Conservation (phyloP, 2,888 invertebrate genomes). For the Malthinus seriepunctatus region DNA sequence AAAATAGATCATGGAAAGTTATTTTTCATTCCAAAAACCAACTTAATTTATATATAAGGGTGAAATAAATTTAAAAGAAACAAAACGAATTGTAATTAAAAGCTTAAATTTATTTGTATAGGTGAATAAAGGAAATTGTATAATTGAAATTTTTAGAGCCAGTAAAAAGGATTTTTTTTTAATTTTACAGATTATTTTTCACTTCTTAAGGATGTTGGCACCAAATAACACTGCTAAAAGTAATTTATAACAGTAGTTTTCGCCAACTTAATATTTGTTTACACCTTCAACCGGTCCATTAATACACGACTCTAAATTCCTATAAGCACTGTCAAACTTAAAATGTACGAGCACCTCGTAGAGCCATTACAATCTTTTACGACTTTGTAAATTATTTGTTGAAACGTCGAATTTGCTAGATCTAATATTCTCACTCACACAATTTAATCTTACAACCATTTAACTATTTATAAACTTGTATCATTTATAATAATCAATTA, state of each 20-base stretch:
- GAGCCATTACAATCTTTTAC: slow-evolving; percentile 24
- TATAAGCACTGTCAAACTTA: slow-evolving; percentile 22
- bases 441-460: slow-evolving; percentile 8
- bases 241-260: slow-evolving; percentile 34
- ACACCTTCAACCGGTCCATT: slow-evolving; percentile 33
- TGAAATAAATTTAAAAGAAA: too few relatives aligned
- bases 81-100: too few relatives aligned
- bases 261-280: slow-evolving; percentile 37
- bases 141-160: too few relatives aligned
- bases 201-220: slow-evolving; percentile 13
- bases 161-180: slow-evolving; percentile 1
- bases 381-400: slow-evolving; percentile 24
- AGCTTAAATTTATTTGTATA: too few relatives aligned
- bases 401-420: slow-evolving; percentile 6
- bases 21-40: too few relatives aligned
- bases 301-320: slow-evolving; percentile 23
- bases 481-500: slow-evolving; percentile 18
- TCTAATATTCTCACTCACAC: slow-evolving; percentile 8
- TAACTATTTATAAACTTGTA: slow-evolving; percentile 4
- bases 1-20: too few relatives aligned
- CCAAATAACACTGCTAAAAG: slow-evolving; percentile 15
- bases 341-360: slow-evolving; percentile 27
- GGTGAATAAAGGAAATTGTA: too few relatives aligned
- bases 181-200: slow-evolving; percentile 22
- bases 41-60: too few relatives aligned